These are phyloP conservation scores for Conus betulinus DNA, from an alignment of 1,140 invertebrate species.

Conservation along the genomic window DNA sequence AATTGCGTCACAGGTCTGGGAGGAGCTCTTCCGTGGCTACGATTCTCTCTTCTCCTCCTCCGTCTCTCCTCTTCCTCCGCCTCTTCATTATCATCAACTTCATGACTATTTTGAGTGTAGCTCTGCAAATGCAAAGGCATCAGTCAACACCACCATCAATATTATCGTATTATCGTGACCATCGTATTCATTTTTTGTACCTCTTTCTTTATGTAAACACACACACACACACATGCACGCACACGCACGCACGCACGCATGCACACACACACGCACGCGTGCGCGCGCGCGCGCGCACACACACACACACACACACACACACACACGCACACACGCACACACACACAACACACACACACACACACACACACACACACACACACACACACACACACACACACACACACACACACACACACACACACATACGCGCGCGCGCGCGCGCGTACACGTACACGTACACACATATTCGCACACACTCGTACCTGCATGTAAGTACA, in stretches of 20 bases:
- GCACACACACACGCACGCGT: neutral
- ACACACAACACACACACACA: too few relatives aligned
- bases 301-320: neutral
- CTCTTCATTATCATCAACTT: neutral
- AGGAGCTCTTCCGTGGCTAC: neutral
- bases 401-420: neutral
- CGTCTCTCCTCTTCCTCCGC: neutral
- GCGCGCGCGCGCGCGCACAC: neutral
- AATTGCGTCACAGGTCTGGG: too few relatives aligned
- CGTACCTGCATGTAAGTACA: neutral
- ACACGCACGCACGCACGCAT: neutral
- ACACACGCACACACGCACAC: too few relatives aligned
- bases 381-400: too few relatives aligned
- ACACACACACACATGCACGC: neutral
- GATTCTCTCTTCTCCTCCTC: neutral
- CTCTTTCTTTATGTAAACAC: neutral
- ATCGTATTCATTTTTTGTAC: too few relatives aligned
- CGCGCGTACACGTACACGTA: neutral
- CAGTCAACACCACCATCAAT: too few relatives aligned
- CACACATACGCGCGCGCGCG: neutral
- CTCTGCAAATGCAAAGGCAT: too few relatives aligned
- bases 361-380: too few relatives aligned
- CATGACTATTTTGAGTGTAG: neutral
- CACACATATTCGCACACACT: neutral
- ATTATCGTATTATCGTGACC: too few relatives aligned